Evolutionary conservation across 2,113 vertebrate genomes (phyloP), one percentile per base, ranked within the genome.

Genomic region (Bothrops jararaca): DNA sequence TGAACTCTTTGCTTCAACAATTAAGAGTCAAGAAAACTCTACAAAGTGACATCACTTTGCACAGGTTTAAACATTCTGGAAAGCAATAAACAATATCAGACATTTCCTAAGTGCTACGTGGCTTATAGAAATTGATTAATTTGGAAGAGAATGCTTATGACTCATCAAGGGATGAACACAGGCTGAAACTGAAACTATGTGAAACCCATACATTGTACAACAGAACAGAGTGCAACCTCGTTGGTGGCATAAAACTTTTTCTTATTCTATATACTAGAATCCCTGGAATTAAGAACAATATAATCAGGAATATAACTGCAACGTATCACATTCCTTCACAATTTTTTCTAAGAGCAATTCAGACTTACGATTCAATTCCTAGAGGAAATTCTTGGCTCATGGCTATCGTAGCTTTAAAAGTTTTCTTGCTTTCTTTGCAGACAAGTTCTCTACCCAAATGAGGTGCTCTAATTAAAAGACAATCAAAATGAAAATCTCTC

Each of bases 371-470:
- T 96, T 99, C 99, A 1, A 99, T 99, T 96, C 99, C 98, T 91
- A 99, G 96, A 95, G 99, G 99, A 92, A 99, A 99, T 87, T 99
- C 99, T 96, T 99, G 99, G 97, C 99, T 99, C 99, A 99, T 99
- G 92, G 99, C 99, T 97, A 99, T 98, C 0, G 99, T 99, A 93
- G 99, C 99, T 98, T 99, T 99, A 95, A 99, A 99, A 80, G 98
- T 99, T 96, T 99, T 99, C 98, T 99, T 99, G 98, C 98, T 99
- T 95, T 99, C 99, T 97, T 99, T 99, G 97, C 99, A 99, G 86
- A 99, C 98, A 90, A 99, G 98, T 96, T 99, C 99, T 97, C 99
- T 98, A 69, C 99, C 99, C 58, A 99, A 98, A 95, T 99, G 99
- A 96, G 99, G 99, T 87, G 99, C 98, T 98, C 99, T 99, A 95